Evolutionary conservation across 2,888 invertebrate species (phyloP).

Genomic region (Archips crataeganus): DNA sequence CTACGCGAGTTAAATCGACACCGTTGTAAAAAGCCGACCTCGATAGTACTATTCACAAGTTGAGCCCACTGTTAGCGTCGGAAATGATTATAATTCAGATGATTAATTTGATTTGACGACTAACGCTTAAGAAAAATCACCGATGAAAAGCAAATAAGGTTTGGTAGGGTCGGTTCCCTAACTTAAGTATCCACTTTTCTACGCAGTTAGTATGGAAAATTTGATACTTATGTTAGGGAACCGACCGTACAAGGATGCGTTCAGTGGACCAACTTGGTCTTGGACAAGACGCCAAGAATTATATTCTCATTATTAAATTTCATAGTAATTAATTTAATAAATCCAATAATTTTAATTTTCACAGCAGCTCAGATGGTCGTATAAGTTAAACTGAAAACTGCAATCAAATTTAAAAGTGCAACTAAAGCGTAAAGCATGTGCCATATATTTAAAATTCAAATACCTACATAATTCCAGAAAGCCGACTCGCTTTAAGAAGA

Average conservation of each 20-base stretch:
- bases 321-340: too few species aligned
- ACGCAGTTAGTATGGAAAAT: too few species aligned
- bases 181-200: too few species aligned
- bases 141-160: neutral
- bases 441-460: neutral
- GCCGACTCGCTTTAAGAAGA: conserved; percentile 51
- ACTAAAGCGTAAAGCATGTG: neutral
- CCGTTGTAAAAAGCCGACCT: conserved; percentile 64
- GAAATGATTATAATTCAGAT: neutral
- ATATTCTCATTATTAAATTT: too few species aligned
- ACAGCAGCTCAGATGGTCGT: too few species aligned
- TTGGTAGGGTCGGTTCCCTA: neutral
- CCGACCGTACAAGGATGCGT: neutral
- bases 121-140: neutral
- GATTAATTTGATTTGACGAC: neutral
- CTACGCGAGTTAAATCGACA: conserved; percentile 67
- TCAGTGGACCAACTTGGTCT: neutral
- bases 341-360: too few species aligned
- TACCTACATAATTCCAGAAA: neutral
- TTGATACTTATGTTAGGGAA: too few species aligned
- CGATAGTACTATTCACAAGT: conserved; percentile 52
- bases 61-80: conserved; percentile 48
- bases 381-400: too few species aligned
- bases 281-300: too few species aligned
- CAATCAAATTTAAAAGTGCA: neutral